phyloP scores from a whole-genome alignment of 2,888 invertebrate genomes.

The Clusia tigrina region DNA sequence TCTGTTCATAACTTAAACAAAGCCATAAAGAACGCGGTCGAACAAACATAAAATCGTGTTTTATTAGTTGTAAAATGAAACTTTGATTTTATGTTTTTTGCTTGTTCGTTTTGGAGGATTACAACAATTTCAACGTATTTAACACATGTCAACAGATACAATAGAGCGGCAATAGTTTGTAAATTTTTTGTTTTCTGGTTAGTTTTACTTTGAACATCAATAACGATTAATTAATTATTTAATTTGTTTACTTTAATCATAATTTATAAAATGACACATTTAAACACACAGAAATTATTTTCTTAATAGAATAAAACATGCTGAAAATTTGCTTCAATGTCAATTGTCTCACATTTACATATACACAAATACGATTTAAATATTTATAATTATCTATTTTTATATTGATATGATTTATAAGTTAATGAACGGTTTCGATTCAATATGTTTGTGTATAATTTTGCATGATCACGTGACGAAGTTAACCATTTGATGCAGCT shows the following conservation, averaged over 20 bases:
- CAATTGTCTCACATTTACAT: no score
- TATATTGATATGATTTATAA: neutral
- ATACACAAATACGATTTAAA: no score
- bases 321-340: no score
- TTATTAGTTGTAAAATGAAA: neutral
- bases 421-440: slow-evolving; percentile 24
- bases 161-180: no score
- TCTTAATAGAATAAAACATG: no score
- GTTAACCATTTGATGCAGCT: no score
- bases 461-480: neutral
- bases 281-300: no score
- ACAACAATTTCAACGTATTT: neutral
- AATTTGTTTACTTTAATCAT: slow-evolving; percentile 3
- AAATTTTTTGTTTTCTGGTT: neutral
- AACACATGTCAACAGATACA: neutral
- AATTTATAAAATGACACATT: neutral
- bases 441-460: slow-evolving; percentile 7
- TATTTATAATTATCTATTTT: neutral
- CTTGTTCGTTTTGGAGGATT: neutral
- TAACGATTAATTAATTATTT: slow-evolving; percentile 26
- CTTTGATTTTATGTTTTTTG: no score
- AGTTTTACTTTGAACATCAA: slow-evolving; percentile 29
- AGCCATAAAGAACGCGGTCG: neutral
- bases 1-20: neutral
- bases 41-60: neutral